phyloP scores from a whole-genome alignment of 2,113 vertebrate species.

The Zapus hudsonius region DNA sequence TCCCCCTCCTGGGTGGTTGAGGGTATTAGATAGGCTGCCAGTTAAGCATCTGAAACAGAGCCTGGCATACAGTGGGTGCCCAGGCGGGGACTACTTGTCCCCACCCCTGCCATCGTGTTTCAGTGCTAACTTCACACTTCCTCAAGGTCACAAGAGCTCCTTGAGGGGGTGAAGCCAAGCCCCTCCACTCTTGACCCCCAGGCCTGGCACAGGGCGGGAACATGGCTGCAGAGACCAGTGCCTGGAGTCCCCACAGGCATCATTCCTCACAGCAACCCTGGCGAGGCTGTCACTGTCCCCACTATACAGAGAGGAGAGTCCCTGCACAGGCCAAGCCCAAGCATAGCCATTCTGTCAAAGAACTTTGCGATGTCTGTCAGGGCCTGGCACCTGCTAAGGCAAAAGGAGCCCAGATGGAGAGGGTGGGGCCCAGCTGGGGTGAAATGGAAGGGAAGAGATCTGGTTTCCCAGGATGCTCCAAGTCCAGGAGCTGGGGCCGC shows the following conservation, averaged over 20 bases:
- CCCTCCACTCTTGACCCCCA: too few relatives aligned
- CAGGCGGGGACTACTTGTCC: accelerated
- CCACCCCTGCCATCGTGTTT: not conserved
- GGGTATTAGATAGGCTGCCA: not conserved
- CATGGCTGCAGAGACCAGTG: not conserved
- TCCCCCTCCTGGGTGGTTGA: not conserved
- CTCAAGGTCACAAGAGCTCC: not conserved
- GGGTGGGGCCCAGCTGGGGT: accelerated
- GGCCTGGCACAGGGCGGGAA: not conserved
- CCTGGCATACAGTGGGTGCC: too few relatives aligned
- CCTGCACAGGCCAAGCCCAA: not conserved
- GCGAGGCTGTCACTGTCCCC: accelerated
- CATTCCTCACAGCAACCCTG: not conserved
- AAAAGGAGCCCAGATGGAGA: not conserved
- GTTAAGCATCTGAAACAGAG: not conserved
- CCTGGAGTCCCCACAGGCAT: not conserved
- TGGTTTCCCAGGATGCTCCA: not conserved
- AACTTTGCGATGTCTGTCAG: too few relatives aligned
- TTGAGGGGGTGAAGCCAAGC: not conserved
- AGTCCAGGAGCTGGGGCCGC: not conserved
- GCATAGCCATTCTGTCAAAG: not conserved
- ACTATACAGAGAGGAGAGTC: not conserved
- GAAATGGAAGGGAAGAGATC: not conserved
- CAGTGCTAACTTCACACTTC: not conserved
- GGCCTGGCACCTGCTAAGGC: not conserved